phyloP scores from a whole-genome alignment of 2,797 vertebrate genomes.

The Sibirionetta formosa region DNA sequence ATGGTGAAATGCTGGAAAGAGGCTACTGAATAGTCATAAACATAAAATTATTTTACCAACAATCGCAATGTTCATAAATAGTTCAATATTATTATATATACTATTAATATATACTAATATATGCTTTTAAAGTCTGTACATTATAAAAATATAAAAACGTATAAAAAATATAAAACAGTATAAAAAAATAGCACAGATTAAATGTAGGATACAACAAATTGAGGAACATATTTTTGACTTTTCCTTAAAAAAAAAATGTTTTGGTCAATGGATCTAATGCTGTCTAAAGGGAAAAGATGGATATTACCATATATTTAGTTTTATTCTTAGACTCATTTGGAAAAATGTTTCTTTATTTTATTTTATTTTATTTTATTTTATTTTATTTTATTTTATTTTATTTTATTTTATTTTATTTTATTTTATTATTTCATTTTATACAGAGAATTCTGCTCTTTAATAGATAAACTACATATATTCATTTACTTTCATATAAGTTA shows the following conservation, averaged over 20 bases:
- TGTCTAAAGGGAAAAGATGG: neutral
- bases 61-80: neutral
- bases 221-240: neutral
- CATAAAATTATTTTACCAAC: neutral
- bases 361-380: neutral
- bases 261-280: neutral
- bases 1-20: neutral
- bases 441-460: neutral
- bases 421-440: neutral
- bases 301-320: neutral
- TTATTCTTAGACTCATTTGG: neutral
- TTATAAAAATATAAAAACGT: neutral
- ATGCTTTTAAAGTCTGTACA: neutral
- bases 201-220: neutral
- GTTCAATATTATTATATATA: neutral
- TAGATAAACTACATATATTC: neutral
- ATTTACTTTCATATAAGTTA: neutral
- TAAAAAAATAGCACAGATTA: neutral
- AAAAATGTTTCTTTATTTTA: slow-evolving; percentile 2
- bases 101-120: neutral
- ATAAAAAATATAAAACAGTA: neutral
- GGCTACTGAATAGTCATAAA: neutral
- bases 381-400: neutral
- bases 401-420: neutral
- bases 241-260: neutral